Conservation (phyloP, 1,140 invertebrate species). For the Drosophila bipectinata region DNA sequence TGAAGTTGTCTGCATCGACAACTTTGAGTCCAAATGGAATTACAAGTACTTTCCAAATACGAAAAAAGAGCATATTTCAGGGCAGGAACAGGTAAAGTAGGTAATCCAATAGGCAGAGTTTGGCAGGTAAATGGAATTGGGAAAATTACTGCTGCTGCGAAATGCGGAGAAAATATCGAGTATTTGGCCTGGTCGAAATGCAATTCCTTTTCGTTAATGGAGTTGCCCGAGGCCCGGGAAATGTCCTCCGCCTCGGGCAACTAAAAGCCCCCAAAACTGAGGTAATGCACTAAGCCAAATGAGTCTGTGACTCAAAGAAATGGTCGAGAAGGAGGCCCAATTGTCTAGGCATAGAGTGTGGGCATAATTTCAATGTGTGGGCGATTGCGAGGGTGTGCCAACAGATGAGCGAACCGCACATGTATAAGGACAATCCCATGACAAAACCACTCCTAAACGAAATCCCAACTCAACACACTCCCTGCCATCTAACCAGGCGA, state of each 20-base stretch:
- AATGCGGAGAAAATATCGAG: conserved; percentile 10
- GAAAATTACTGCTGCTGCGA: conserved; percentile 32
- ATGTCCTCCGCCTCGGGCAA: conserved; percentile 9
- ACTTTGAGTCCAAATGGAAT: conserved; percentile 44
- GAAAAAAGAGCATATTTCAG: neutral
- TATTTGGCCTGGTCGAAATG: conserved; percentile 14
- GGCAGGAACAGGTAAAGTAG: neutral
- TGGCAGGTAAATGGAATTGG: conserved; percentile 22
- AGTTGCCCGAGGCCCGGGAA: conserved; percentile 8
- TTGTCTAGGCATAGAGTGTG: conserved; percentile 13
- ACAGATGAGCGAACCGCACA: conserved; percentile 6
- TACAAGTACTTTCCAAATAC: conserved; percentile 11
- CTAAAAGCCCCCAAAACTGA: conserved; percentile 9
- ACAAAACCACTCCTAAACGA: conserved; percentile 14
- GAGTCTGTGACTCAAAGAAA: conserved; percentile 35
- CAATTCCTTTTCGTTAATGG: conserved; percentile 34
- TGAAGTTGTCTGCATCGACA: conserved; percentile 46
- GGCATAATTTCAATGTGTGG: conserved; percentile 2
- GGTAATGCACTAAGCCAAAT: conserved; percentile 58
- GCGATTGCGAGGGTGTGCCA: neutral
- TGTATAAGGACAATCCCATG: conserved; percentile 34
- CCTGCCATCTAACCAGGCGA: neutral
- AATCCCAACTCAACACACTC: neutral
- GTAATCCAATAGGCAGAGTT: conserved; percentile 54
- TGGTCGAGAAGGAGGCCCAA: conserved; percentile 7